Conservation (phyloP, 2,797 vertebrate genomes). For the Numenius phaeopus region DNA sequence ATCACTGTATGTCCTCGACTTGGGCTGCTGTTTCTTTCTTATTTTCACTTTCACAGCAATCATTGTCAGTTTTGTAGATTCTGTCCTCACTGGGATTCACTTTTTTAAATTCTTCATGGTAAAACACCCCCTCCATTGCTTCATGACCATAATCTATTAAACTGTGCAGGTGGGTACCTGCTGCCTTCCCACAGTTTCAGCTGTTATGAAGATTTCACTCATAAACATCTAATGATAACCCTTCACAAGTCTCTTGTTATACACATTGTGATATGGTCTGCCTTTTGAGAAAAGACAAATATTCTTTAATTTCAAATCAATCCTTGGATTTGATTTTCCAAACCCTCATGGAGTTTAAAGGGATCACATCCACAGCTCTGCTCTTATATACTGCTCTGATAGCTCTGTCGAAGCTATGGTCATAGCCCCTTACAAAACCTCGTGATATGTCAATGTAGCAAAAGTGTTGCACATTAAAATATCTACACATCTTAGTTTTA, state of each 20-base stretch:
- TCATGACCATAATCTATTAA: neutral
- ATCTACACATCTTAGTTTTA: neutral
- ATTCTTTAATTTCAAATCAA: neutral
- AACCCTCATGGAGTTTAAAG: neutral
- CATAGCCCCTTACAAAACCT: neutral
- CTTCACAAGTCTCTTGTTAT: neutral
- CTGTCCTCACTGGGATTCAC: neutral
- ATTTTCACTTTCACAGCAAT: neutral
- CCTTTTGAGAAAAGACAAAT: neutral
- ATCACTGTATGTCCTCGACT: neutral
- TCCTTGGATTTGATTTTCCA: neutral
- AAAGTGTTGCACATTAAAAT: neutral
- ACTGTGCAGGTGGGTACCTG: neutral
- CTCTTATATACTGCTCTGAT: neutral
- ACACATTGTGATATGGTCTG: neutral
- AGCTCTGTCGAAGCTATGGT: neutral
- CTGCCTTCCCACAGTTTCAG: neutral
- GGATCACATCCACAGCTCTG: neutral
- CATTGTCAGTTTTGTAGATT: neutral
- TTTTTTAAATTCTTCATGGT: neutral
- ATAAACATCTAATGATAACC: neutral
- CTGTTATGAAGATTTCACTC: neutral
- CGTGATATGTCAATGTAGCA: neutral
- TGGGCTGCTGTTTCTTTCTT: neutral
- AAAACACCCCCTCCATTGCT: neutral